Evolutionary conservation across 2,888 invertebrate species (phyloP).

Genomic region (Vanessa cardui): DNA sequence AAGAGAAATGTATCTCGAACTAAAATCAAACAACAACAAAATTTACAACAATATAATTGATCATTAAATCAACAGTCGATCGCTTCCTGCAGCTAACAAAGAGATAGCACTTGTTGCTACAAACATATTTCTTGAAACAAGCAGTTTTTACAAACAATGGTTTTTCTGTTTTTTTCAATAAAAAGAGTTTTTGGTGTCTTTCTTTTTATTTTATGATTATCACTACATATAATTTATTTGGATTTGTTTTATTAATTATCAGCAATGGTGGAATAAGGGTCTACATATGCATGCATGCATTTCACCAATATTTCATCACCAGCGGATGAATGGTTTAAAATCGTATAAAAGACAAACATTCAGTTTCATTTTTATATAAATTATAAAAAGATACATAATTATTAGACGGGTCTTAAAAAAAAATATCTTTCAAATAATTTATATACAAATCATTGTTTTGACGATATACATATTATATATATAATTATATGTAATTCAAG

Average conservation of each 20-base stretch:
- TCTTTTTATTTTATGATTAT: not conserved
- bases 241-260: no score
- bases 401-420: no score
- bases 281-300: no score
- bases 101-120: conserved; percentile 18
- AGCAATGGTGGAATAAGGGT: no score
- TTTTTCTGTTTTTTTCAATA: conserved; percentile 46
- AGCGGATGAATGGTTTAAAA: no score
- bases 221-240: not conserved
- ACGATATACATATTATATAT: conserved; percentile 19
- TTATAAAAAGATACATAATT: no score
- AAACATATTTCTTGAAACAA: conserved; percentile 48
- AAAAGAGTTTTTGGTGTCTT: conserved; percentile 22
- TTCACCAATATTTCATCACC: no score
- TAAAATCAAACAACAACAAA: not conserved
- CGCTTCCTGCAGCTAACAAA: conserved; percentile 21
- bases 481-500: conserved; percentile 61
- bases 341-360: no score
- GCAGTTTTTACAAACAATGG: conserved; percentile 51
- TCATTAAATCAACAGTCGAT: conserved; percentile 2
- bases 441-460: conserved; percentile 18
- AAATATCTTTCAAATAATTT: no score
- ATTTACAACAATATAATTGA: not conserved
- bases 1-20: not conserved
- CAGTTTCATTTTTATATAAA: no score